These are phyloP conservation scores for Odontophorus gujanensis DNA, from an alignment of 2,113 vertebrate species.

Conservation along the genomic window DNA sequence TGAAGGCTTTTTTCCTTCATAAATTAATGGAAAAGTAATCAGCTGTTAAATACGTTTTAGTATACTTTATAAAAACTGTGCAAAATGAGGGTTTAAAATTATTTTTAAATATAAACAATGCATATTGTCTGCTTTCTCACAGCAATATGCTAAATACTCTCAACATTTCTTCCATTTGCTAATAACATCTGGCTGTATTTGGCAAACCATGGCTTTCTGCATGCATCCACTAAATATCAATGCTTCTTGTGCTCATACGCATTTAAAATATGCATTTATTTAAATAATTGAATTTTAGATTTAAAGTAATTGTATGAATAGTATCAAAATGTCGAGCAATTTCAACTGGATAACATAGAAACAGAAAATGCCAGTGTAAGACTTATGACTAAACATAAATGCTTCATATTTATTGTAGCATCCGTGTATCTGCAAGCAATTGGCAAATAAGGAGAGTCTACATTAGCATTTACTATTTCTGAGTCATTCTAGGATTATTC, in stretches of 20 bases:
- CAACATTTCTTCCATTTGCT: constrained; percentile 13
- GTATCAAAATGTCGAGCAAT: background rate
- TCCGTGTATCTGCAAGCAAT: background rate
- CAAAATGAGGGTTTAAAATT: constrained; percentile 57
- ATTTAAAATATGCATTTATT: background rate
- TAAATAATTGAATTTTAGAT: background rate
- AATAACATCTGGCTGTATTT: constrained; percentile 43
- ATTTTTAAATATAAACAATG: background rate
- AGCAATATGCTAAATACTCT: background rate
- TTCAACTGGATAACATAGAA: background rate
- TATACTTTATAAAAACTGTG: constrained; percentile 36
- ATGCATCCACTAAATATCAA: constrained; percentile 47
- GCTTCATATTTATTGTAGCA: background rate
- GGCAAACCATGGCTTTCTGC: constrained; percentile 46
- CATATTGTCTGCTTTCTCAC: background rate
- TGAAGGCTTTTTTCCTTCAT: background rate
- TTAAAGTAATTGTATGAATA: background rate
- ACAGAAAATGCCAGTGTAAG: background rate
- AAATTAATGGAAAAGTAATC: background rate
- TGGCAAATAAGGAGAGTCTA: background rate
- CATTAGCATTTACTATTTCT: background rate
- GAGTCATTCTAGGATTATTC: background rate
- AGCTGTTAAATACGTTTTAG: background rate
- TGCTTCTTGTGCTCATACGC: constrained; percentile 13
- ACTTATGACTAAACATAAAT: background rate